Conservation (phyloP, 2,797 vertebrate genomes). For the Odontamblyopus lacepedii region DNA sequence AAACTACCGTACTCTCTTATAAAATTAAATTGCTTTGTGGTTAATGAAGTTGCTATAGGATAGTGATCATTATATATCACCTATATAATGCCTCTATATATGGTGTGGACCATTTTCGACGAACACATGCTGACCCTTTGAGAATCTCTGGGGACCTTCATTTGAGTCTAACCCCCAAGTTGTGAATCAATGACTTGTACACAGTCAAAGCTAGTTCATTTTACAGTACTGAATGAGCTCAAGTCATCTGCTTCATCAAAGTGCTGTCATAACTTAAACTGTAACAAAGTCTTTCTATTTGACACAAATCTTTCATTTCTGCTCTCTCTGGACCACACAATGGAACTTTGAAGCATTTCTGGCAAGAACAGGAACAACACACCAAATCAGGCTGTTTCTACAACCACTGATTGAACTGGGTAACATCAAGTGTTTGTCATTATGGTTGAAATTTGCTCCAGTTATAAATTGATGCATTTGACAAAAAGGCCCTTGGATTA, state of each 20-base stretch:
- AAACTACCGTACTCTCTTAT: no score
- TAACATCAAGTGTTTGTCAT: conserved; percentile 33
- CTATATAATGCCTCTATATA: no score
- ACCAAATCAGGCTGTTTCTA: conserved; percentile 28
- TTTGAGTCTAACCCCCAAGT: no score
- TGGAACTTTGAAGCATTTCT: conserved; percentile 10
- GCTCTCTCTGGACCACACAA: conserved; percentile 44
- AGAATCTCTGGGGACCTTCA: no score
- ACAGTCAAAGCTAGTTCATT: neutral
- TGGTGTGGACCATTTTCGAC: no score
- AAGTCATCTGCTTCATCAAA: neutral
- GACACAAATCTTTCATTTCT: conserved; percentile 68
- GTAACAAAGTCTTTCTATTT: conserved; percentile 29
- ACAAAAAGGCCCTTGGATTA: conserved; percentile 16
- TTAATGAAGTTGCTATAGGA: no score
- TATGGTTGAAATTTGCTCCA: conserved; percentile 40
- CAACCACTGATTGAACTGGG: conserved; percentile 45
- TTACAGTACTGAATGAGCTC: neutral
- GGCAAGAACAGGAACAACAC: conserved; percentile 30
- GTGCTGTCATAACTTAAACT: neutral
- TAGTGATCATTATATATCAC: no score
- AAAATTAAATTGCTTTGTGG: no score
- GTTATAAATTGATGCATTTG: conserved; percentile 34
- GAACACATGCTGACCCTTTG: no score
- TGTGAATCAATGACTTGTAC: no score